Evolutionary conservation across 1,140 invertebrate genomes (phyloP).

Genomic region (Orchesella cincta): DNA sequence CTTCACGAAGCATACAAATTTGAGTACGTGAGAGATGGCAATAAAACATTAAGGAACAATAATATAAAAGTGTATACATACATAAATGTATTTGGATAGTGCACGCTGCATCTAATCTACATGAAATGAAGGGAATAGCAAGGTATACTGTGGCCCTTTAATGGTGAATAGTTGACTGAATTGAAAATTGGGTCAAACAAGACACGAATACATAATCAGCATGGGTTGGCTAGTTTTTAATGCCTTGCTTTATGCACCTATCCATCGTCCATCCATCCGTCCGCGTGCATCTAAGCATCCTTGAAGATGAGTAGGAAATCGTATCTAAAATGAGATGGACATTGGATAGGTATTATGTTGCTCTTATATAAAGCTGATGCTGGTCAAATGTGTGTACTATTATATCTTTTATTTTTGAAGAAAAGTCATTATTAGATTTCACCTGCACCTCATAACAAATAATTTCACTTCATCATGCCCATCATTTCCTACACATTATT

Average conservation of each 20-base stretch:
- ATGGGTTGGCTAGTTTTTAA: neutral
- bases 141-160: neutral
- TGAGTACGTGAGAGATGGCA: constrained; percentile 5
- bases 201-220: constrained; percentile 22
- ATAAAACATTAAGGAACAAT: constrained; percentile 12
- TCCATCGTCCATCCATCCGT: neutral
- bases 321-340: neutral
- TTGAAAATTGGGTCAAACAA: constrained; percentile 24
- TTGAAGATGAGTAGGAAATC: constrained; percentile 2
- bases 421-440: constrained; percentile 16
- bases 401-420: too few relatives aligned
- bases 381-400: too few relatives aligned
- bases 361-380: too few relatives aligned
- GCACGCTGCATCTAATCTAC: neutral
- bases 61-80: constrained; percentile 2
- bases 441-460: constrained; percentile 1
- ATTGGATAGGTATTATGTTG: neutral
- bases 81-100: neutral
- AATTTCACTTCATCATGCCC: too few relatives aligned
- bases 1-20: constrained; percentile 13
- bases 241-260: neutral
- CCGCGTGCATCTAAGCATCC: neutral
- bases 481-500: too few relatives aligned
- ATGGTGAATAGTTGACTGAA: neutral
- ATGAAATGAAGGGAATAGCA: too few relatives aligned